phyloP scores from a whole-genome alignment of 2,888 invertebrate genomes.

The Helicoverpa assulta region DNA sequence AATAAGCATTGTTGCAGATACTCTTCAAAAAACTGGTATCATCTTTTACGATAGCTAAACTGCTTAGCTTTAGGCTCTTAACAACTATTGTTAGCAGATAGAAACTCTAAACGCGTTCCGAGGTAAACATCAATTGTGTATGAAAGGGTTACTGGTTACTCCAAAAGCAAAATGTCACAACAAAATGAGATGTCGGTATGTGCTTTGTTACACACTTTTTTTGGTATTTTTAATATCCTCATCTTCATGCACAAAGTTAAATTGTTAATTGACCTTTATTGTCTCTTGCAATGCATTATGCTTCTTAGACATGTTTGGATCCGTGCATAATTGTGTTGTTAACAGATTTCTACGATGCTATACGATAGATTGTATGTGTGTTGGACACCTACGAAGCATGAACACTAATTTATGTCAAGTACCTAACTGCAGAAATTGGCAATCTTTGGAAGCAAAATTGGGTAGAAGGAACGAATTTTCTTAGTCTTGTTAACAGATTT shows the following conservation, averaged over 20 bases:
- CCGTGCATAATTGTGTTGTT: slow-evolving; percentile 28
- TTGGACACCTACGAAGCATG: slow-evolving; percentile 16
- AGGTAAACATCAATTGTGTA: too few species aligned
- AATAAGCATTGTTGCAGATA: slow-evolving; percentile 41
- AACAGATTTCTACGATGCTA: slow-evolving; percentile 22
- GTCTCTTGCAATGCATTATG: slow-evolving; percentile 10
- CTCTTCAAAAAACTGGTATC: slow-evolving; percentile 7
- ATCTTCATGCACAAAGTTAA: not conserved
- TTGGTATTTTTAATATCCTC: slow-evolving; percentile 24
- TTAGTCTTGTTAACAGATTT: slow-evolving; percentile 41
- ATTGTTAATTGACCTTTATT: slow-evolving; percentile 9
- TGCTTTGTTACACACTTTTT: not conserved
- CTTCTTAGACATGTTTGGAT: slow-evolving; percentile 29
- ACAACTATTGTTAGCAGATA: slow-evolving; percentile 40
- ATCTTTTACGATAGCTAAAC: slow-evolving; percentile 9
- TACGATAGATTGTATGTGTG: slow-evolving; percentile 7
- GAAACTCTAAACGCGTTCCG: too few species aligned
- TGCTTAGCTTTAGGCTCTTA: slow-evolving; percentile 17
- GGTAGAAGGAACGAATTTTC: slow-evolving; percentile 11
- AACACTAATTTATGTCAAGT: slow-evolving; percentile 1
- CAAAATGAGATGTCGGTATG: not conserved
- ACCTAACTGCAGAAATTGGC: not conserved
- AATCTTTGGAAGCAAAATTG: slow-evolving; percentile 3
- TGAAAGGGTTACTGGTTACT: not conserved
- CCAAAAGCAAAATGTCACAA: not conserved